Evolutionary conservation across 2,797 vertebrate species (phyloP).

Genomic region (Fistularia commersonii): DNA sequence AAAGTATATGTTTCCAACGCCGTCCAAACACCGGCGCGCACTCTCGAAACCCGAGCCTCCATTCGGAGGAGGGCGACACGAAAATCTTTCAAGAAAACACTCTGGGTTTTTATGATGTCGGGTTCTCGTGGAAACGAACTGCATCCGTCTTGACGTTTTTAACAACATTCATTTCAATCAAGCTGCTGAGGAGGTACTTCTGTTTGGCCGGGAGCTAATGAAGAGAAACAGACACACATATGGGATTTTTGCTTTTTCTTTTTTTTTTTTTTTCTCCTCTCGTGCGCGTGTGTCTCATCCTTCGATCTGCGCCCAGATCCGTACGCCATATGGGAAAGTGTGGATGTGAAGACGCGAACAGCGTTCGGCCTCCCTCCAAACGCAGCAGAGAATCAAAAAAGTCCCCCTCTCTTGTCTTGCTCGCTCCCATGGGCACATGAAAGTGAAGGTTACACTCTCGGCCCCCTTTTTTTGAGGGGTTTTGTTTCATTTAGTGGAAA

Average conservation of each 20-base stretch:
- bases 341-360: conserved; percentile 65
- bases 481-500: conserved; percentile 58
- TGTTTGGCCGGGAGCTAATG: conserved; percentile 71
- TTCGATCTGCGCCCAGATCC: conserved; percentile 69
- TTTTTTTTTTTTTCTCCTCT: conserved; percentile 1
- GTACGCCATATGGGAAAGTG: conserved; percentile 72
- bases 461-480: conserved; percentile 45
- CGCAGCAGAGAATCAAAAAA: conserved; percentile 56
- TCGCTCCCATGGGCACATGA: conserved; percentile 65
- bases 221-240: conserved; percentile 78
- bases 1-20: too few relatives aligned
- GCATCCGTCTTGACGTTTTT: conserved; percentile 52
- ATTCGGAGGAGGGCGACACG: too few relatives aligned
- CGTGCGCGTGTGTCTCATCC: conserved; percentile 39
- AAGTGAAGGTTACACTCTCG: conserved; percentile 73
- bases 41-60: too few relatives aligned
- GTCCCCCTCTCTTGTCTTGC: conserved; percentile 48
- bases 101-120: conserved; percentile 36
- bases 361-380: conserved; percentile 61
- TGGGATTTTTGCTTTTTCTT: conserved; percentile 47
- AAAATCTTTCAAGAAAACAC: conserved; percentile 1
- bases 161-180: conserved; percentile 64
- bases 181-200: conserved; percentile 60
- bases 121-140: conserved; percentile 40
- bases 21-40: too few relatives aligned